These are phyloP conservation scores for Holacanthus passer DNA, from an alignment of 2,113 vertebrate genomes.

Conservation along the genomic window DNA sequence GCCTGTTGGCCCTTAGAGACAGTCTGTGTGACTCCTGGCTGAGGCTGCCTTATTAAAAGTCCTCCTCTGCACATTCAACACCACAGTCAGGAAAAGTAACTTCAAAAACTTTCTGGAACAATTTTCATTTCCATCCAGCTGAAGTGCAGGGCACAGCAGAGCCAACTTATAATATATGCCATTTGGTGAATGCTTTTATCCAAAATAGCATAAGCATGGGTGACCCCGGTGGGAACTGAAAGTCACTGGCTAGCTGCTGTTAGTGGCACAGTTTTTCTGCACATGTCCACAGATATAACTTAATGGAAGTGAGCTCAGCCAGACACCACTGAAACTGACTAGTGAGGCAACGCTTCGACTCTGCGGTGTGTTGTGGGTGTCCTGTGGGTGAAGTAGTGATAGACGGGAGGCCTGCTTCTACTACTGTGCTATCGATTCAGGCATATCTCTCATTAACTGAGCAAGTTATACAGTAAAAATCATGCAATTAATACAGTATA, in stretches of 20 bases:
- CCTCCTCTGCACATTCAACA: conserved; percentile 52
- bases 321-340: background rate
- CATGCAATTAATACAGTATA: background rate
- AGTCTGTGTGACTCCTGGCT: conserved; percentile 42
- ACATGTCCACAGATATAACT: background rate
- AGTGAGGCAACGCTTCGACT: background rate
- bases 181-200: conserved; percentile 10
- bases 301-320: background rate
- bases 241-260: background rate
- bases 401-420: background rate
- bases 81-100: conserved; percentile 25
- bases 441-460: background rate
- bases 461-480: background rate
- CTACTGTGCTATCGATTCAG: background rate
- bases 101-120: conserved; percentile 49
- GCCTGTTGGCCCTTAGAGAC: conserved; percentile 47
- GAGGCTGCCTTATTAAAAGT: conserved; percentile 61
- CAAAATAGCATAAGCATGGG: conserved; percentile 8
- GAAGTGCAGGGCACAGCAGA: conserved; percentile 20
- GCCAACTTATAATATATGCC: conserved; percentile 8
- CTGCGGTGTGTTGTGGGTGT: background rate
- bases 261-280: background rate
- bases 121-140: conserved; percentile 37
- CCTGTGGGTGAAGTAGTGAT: background rate
- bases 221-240: conserved; percentile 3